These are phyloP conservation scores for Thecocarcelia acutangulata DNA, from an alignment of 2,888 invertebrate species.

Conservation along the genomic window DNA sequence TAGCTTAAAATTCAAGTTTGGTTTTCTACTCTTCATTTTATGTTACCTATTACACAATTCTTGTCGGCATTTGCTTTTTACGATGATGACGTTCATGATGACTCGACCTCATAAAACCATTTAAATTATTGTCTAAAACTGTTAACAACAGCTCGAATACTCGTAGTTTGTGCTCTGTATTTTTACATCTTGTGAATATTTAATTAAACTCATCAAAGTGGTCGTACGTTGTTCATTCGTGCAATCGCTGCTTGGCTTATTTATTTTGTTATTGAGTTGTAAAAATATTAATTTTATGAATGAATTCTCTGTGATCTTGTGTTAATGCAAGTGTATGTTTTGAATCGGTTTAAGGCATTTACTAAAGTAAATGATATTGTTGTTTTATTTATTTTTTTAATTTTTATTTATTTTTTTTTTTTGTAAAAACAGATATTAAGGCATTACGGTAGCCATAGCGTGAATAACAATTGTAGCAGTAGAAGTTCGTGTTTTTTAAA, in stretches of 20 bases:
- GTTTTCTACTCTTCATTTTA: background rate
- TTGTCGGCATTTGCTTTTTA: constrained; percentile 9
- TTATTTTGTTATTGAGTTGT: constrained; percentile 2
- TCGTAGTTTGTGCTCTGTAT: constrained; percentile 38
- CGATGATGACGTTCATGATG: background rate
- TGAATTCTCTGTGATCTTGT: constrained; percentile 23
- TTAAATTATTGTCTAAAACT: constrained; percentile 49
- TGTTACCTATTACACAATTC: constrained; percentile 23
- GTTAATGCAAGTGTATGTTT: constrained; percentile 7
- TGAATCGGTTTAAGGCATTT: constrained; percentile 43
- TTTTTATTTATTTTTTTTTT: too few species aligned
- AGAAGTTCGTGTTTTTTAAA: too few species aligned
- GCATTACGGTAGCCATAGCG: constrained; percentile 21
- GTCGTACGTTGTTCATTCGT: constrained; percentile 50
- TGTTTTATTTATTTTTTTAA: background rate
- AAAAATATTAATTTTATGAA: constrained; percentile 41
- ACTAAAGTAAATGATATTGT: constrained; percentile 23
- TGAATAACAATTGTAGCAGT: constrained; percentile 2
- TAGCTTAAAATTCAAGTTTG: background rate
- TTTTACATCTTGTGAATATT: constrained; percentile 66
- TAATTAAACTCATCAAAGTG: constrained; percentile 56
- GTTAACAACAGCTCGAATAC: constrained; percentile 34
- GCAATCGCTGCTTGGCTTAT: constrained; percentile 30
- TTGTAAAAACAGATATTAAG: constrained; percentile 12
- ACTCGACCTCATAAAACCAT: constrained; percentile 40